These are phyloP conservation scores for Panopea generosa DNA, from an alignment of 2,888 invertebrate species.

Conservation along the genomic window DNA sequence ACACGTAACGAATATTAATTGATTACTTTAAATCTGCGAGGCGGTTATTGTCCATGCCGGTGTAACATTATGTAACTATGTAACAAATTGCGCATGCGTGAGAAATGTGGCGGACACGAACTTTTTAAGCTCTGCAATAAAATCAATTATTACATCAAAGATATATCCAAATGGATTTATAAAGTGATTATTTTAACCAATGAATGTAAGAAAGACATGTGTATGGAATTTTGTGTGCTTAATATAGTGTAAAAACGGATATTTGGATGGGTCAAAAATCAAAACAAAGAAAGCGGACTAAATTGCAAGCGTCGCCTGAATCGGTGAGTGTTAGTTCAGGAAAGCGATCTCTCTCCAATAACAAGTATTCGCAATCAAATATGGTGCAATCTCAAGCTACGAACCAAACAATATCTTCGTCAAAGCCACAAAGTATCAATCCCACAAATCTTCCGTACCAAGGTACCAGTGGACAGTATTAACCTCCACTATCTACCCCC, in stretches of 20 bases:
- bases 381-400: constrained; percentile 3
- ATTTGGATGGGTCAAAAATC: constrained; percentile 8
- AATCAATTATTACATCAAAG: background rate
- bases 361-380: background rate
- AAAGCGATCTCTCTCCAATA: background rate
- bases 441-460: constrained; percentile 2
- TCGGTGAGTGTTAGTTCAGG: background rate
- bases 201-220: constrained; percentile 1
- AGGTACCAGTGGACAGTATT: constrained; percentile 6
- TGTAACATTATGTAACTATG: no score
- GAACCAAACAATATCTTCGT: constrained; percentile 3
- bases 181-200: background rate
- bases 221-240: constrained; percentile 1
- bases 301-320: constrained; percentile 5
- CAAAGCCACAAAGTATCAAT: background rate
- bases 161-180: constrained; percentile 1
- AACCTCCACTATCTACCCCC: background rate
- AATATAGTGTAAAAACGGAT: background rate
- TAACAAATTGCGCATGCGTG: constrained; percentile 5
- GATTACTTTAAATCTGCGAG: no score
- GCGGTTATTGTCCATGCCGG: no score
- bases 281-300: constrained; percentile 7
- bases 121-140: constrained; percentile 5
- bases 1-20: no score
- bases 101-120: constrained; percentile 8